Conservation (phyloP, 1,140 invertebrate species). For the Bombus fervidus region DNA sequence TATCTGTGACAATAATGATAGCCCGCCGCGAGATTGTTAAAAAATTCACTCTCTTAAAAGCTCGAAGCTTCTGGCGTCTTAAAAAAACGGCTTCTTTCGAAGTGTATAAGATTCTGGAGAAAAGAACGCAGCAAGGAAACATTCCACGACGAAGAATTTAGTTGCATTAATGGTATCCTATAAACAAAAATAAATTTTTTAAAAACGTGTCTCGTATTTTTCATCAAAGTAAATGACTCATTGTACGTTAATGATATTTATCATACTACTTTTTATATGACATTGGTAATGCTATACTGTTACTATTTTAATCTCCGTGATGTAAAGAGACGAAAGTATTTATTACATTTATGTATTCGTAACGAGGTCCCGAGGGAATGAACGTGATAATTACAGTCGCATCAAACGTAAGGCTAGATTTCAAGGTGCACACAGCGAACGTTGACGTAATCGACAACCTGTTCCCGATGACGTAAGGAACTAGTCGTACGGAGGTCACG, state of each 20-base stretch:
- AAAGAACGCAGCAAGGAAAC: neutral
- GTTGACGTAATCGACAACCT: constrained; percentile 62
- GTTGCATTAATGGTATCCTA: neutral
- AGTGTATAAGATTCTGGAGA: neutral
- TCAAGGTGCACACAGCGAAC: constrained; percentile 29
- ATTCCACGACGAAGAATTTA: neutral
- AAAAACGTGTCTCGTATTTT: too few species aligned
- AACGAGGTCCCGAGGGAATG: neutral
- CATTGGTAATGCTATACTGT: neutral
- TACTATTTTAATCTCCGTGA: neutral
- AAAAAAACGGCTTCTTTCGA: neutral
- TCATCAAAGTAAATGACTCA: too few species aligned
- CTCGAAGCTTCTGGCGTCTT: neutral
- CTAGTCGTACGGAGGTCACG: constrained; percentile 44
- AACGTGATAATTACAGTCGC: constrained; percentile 1
- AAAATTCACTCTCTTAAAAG: neutral
- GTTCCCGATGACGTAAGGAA: constrained; percentile 59
- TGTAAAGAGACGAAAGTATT: neutral
- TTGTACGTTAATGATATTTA: neutral
- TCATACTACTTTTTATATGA: neutral
- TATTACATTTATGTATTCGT: neutral
- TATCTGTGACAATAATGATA: neutral
- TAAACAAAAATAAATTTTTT: neutral
- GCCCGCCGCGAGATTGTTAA: neutral
- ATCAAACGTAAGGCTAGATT: constrained; percentile 34